phyloP scores from a whole-genome alignment of 2,888 invertebrate genomes.

The Eupithecia subumbrata region DNA sequence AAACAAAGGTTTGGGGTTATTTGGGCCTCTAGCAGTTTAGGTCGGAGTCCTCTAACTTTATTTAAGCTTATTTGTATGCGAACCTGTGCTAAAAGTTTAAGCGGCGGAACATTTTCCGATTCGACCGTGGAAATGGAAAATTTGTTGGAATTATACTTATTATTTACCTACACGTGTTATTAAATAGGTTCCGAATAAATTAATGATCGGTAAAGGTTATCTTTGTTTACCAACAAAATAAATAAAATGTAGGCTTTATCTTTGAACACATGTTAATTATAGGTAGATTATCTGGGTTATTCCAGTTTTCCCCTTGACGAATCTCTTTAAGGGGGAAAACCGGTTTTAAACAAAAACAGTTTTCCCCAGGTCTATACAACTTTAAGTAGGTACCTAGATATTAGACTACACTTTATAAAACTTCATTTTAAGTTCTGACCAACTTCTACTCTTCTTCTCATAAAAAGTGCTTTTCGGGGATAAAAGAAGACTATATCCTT shows the following conservation, averaged over 20 bases:
- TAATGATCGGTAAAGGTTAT: not conserved
- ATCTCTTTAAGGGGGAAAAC: too few species aligned
- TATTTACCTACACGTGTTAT: constrained; percentile 4
- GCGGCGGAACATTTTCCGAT: constrained; percentile 24
- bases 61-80: constrained; percentile 60
- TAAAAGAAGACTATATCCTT: too few species aligned
- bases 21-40: constrained; percentile 60
- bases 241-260: not conserved
- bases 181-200: not conserved
- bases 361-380: too few species aligned
- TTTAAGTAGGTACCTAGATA: too few species aligned
- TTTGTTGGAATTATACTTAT: constrained; percentile 17
- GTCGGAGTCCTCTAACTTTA: constrained; percentile 63
- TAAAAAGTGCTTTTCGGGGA: too few species aligned
- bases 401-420: too few species aligned
- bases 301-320: too few species aligned
- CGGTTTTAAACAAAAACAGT: too few species aligned
- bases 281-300: too few species aligned
- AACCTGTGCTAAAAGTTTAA: constrained; percentile 31
- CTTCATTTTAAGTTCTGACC: too few species aligned
- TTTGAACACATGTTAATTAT: not conserved
- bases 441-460: too few species aligned
- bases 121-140: constrained; percentile 13
- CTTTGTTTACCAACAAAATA: not conserved
- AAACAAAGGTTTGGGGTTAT: constrained; percentile 52